Evolutionary conservation across 1,140 invertebrate species (phyloP).

Genomic region (Colletes gigas): DNA sequence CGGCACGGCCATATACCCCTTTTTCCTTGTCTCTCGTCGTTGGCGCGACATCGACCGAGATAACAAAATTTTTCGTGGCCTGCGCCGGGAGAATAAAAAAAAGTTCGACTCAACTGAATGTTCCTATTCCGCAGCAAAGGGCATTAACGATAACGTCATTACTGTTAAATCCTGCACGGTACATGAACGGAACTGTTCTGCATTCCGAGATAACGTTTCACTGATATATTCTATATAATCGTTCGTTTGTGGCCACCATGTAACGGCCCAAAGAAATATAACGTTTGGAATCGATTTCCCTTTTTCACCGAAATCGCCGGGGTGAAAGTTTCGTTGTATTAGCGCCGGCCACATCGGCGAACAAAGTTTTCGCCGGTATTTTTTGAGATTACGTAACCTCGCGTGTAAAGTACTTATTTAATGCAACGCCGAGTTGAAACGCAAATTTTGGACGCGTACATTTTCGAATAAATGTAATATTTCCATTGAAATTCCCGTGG

Average conservation of each 20-base stretch:
- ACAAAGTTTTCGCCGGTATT: not conserved
- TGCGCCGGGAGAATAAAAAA: constrained; percentile 30
- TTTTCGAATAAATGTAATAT: too few species aligned
- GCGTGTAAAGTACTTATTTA: too few species aligned
- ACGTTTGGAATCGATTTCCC: not conserved
- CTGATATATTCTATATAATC: not conserved
- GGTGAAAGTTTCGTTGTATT: not conserved
- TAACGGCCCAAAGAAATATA: not conserved
- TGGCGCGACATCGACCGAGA: constrained; percentile 59
- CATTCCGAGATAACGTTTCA: constrained; percentile 1
- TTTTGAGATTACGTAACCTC: too few species aligned
- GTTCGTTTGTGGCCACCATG: not conserved
- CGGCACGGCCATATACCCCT: not conserved
- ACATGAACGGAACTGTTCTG: constrained; percentile 12
- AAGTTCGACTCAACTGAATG: constrained; percentile 39
- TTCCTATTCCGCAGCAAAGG: constrained; percentile 16
- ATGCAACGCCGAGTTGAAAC: too few species aligned
- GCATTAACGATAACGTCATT: constrained; percentile 48
- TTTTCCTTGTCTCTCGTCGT: constrained; percentile 44
- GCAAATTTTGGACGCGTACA: too few species aligned
- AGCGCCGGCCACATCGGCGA: not conserved
- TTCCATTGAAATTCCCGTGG: too few species aligned
- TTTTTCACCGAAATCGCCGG: not conserved
- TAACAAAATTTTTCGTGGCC: constrained; percentile 62
- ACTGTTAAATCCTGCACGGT: constrained; percentile 31